Evolutionary conservation across 2,797 vertebrate species (phyloP), one percentile per base, ranked within the genome.

Genomic region (Malurus leucopterus): DNA sequence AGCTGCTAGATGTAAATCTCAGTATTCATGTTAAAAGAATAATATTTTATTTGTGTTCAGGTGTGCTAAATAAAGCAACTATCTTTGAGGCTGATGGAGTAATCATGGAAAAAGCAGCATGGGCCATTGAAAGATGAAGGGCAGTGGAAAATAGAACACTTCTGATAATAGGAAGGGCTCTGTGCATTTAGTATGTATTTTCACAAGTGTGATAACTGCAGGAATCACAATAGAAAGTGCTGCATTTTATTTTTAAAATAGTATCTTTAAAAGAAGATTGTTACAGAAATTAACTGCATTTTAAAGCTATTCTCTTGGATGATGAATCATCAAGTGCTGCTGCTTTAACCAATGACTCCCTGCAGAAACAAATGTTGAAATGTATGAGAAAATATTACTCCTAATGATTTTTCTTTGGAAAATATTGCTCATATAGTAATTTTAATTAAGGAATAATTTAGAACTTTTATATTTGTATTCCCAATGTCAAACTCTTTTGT

Each of bases 361-460:
- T 73, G 74, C 74, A 95, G 93, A 94, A 92, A 76, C 21, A 68
- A 94, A 86, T 57, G 34, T 82, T 90, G 40, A 95, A 96, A 82
- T 47, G 32, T 84, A 95, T 18, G 58, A 93, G 65, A 91, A 96
- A 95, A 95, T 90, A 95, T 64, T 93, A 95, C 80, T 79, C 64
- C 55, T 95, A 93, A 94, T 91, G 73, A 93, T 95, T 96, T 96
- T 95, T 82, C 89, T 92, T 94, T 92, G 85, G 75, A 96, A 96
- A 96, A 96, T 95, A 94, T 92, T 95, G 84, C 77, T 94, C 75
- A 87, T 83, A 30, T 90, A 87, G 78, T 95, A 83, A 84, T 96
- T 96, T 96, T 96, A 97, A 97, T 96, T 96, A 97, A 97, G 93
- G 92, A 95, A 95, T 90, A 95, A 96, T 97, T 96, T 96, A 96